Evolutionary conservation across 1,140 invertebrate genomes (phyloP), one percentile per base, ranked within the genome.

Genomic region (Cotesia chilonis): DNA sequence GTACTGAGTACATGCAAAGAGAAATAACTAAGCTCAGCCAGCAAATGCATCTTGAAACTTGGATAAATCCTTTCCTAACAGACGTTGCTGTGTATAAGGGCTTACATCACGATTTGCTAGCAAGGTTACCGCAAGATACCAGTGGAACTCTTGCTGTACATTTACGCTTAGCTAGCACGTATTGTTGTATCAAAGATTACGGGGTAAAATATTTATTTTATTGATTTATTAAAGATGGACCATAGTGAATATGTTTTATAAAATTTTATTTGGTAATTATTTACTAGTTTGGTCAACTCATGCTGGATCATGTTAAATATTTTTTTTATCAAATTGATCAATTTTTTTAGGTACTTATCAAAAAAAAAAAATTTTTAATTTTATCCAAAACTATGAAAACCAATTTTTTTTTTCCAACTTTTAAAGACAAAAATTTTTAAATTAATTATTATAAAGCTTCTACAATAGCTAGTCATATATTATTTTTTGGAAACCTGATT

Each of bases 51-150:
- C 80, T 93, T 36, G 92, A 93, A 72, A 86, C 89, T 1, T 93
- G 90, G 90, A 83, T 93, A 28, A 90, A 90, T 36, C 88, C 88
- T 35, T 94, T 94, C 82, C 84, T 92, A 67, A 91, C 92, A 64
- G 93, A 95, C 85, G 87, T 93, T 74, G 89, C 91, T 20, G 87
- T 94, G 51, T 94, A 93, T 77, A 92, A 92, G 83, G 92, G 92
- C 4, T 87, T 90, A 75, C 90, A 93, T 82, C 91, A 92, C 54
- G 92, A 94, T 79, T 89, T 91, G 38, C 84, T 91, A 47, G 85
- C 89, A 12, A 88, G 89, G 60, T 81, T 90, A 76, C 82, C 80
- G 77, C 86, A 83, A 85, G 85, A 86, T 72, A 74, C 4, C 9
- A 28, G 70, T 59, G 74, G 68, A 28, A 80, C 59, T 76, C 85